Conservation (phyloP, 2,113 vertebrate species). For the Hepsetus odoe region DNA sequence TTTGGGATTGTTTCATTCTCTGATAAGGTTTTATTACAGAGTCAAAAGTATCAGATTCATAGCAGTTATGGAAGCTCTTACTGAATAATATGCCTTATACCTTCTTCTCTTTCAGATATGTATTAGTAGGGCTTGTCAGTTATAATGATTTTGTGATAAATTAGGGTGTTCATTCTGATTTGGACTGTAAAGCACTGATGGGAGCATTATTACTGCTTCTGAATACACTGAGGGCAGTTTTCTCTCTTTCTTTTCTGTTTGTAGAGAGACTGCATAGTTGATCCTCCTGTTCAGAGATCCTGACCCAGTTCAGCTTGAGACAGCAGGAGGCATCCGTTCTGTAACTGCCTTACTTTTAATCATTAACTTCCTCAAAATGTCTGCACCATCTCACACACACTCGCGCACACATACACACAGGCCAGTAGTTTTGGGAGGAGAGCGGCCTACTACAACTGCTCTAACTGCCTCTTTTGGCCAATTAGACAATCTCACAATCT, state of each 20-base stretch:
- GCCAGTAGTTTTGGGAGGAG: neutral
- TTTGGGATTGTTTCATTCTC: too few species aligned
- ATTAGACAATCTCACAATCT: neutral
- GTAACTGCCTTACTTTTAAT: conserved; percentile 26
- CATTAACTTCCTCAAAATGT: conserved; percentile 41
- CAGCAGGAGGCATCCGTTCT: conserved; percentile 36
- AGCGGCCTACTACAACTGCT: neutral
- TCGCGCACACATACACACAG: conserved; percentile 20
- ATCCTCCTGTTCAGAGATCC: conserved; percentile 20
- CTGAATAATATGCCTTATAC: too few species aligned
- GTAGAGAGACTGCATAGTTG: conserved; percentile 8
- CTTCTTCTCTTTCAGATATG: too few species aligned
- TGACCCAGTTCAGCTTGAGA: conserved; percentile 38
- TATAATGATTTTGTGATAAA: neutral
- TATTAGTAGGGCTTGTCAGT: neutral
- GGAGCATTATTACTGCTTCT: neutral
- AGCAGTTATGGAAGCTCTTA: too few species aligned
- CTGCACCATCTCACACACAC: conserved; percentile 5
- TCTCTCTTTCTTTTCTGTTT: neutral
- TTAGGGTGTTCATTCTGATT: neutral
- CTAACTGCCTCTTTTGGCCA: neutral
- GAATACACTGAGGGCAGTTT: neutral
- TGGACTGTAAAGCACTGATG: neutral
- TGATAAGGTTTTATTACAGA: too few species aligned
- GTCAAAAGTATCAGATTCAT: too few species aligned